These are phyloP conservation scores for Hemitrygon akajei DNA, from an alignment of 2,797 vertebrate genomes.

Conservation along the genomic window DNA sequence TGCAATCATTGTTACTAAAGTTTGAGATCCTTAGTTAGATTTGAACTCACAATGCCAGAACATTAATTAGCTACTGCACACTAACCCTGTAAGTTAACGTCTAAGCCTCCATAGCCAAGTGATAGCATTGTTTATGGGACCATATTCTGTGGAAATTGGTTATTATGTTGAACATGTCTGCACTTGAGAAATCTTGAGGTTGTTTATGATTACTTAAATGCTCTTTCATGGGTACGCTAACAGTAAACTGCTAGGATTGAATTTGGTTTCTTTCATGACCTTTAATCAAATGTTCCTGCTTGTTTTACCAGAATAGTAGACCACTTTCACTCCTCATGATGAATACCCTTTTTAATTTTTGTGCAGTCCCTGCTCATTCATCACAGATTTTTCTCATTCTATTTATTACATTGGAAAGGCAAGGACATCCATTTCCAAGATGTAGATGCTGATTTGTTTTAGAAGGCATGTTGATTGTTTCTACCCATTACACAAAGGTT, in stretches of 20 bases:
- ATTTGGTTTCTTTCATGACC: not conserved
- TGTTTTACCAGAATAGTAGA: no score
- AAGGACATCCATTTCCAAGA: not conserved
- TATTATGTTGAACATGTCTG: not conserved
- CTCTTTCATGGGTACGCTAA: not conserved
- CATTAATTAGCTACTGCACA: no score
- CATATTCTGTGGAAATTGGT: not conserved
- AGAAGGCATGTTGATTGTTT: not conserved
- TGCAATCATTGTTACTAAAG: no score
- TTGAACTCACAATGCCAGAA: no score
- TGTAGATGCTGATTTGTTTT: not conserved
- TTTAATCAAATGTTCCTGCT: not conserved
- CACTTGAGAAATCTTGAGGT: not conserved
- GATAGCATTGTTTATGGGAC: not conserved
- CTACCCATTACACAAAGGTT: not conserved
- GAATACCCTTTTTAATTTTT: not conserved
- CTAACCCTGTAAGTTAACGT: no score
- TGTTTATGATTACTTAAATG: not conserved
- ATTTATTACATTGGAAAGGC: not conserved
- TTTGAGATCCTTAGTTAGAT: no score
- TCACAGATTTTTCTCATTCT: not conserved
- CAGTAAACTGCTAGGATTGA: not conserved
- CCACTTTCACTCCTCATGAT: not conserved
- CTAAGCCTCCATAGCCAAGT: no score
- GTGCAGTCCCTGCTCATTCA: constrained; percentile 5